Evolutionary conservation across 2,797 vertebrate species (phyloP).

Genomic region (Phylloscopus collybita): DNA sequence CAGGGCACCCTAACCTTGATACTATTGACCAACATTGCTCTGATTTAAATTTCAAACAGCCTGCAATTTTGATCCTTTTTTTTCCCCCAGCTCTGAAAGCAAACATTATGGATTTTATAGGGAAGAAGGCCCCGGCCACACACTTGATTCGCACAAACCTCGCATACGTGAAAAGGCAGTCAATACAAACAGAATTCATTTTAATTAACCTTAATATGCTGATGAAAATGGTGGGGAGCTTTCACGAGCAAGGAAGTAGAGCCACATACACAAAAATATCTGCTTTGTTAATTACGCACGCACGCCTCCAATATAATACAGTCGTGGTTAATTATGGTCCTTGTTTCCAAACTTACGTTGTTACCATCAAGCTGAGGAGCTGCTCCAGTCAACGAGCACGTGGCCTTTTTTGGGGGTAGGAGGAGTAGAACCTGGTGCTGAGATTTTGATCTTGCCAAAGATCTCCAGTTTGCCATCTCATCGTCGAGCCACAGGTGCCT

Average conservation of each 20-base stretch:
- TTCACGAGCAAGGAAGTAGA: slow-evolving; percentile 64
- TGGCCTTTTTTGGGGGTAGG: not conserved
- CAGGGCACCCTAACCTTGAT: slow-evolving; percentile 62
- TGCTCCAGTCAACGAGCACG: not conserved
- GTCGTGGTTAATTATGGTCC: slow-evolving; percentile 65
- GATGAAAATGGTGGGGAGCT: slow-evolving; percentile 71
- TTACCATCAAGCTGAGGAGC: not conserved
- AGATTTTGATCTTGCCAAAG: not conserved
- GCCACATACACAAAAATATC: slow-evolving; percentile 55
- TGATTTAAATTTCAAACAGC: slow-evolving; percentile 84
- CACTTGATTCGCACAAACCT: slow-evolving; percentile 74
- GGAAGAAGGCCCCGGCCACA: slow-evolving; percentile 66
- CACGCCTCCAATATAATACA: slow-evolving; percentile 38
- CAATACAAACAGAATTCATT: slow-evolving; percentile 81
- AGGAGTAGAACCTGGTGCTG: not conserved
- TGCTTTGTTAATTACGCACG: slow-evolving; percentile 64
- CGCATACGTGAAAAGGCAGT: slow-evolving; percentile 79
- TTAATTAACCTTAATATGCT: slow-evolving; percentile 82
- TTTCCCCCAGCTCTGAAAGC: slow-evolving; percentile 70
- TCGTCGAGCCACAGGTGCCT: not conserved
- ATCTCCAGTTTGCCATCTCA: not conserved
- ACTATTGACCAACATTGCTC: slow-evolving; percentile 75
- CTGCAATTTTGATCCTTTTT: slow-evolving; percentile 73
- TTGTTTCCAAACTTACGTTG: slow-evolving; percentile 26
- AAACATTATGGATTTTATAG: slow-evolving; percentile 82